Base-by-base conservation (phyloP, 2,888 invertebrate species). In the Agrilus biguttatus region DNA sequence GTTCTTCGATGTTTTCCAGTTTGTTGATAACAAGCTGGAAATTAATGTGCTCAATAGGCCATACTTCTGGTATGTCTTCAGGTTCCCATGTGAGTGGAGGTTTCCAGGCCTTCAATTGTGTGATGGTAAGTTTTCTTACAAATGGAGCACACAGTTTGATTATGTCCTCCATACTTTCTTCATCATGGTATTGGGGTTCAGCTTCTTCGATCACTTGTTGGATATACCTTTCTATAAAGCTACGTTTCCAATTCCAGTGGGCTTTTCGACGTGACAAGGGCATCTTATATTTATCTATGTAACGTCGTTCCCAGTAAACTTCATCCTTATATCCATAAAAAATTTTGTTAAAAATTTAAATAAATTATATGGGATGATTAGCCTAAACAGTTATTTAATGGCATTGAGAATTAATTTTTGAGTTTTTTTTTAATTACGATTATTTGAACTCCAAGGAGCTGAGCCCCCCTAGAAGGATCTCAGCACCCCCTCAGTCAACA, bases 251-350 rank as follows among this genome's bases (percentile, higher is more conserved):
- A 4, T 57, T 62, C 60, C 61, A 62, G 8, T 51, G 49, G 21
- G 44, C 13, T 5, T 59, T 56, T 39, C 55, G 54, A 5, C 52
- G 50, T 35, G 53, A 51, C 5, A 50, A 54, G 32, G 56, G 51
- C 32, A 50, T 41, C 5, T 61, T 59, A 52, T 60, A 68, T 33
- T 59, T 54, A 17, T 55, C 56, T 2, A 46, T 43, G 57, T 66
- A 77, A 51, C 73, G 69, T 41, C 78, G 67, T 55, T 74, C 66
- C 80, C 81, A 81, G 59, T 78, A 81, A 58, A 73, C 70, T 54
- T 80, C 78, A 49, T 77, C 50, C 53, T 54, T 43, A 36, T 42
- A 4, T 10, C 7, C 2, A 10, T 28, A 28, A 28, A 40, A 14
- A n/a, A 10, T 8, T 33, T 23, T 14, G 19, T 21, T 17, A 17